These are phyloP conservation scores for Notamacropus eugenii DNA, from an alignment of 2,797 vertebrate genomes.

Conservation along the genomic window DNA sequence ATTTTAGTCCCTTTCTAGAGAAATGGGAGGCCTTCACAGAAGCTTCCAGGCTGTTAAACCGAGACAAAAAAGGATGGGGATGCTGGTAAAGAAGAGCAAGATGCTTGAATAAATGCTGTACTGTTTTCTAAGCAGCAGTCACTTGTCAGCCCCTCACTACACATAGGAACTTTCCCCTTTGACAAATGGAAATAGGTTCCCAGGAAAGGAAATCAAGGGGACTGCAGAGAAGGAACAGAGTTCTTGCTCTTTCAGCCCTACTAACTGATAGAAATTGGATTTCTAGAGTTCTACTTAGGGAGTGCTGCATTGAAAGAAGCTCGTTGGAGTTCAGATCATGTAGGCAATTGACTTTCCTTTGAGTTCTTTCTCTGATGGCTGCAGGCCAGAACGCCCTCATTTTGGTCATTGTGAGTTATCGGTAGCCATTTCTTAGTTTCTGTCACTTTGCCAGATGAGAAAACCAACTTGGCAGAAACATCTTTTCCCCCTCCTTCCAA, in stretches of 20 bases:
- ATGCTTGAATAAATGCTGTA: neutral
- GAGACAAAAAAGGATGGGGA: neutral
- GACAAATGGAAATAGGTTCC: neutral
- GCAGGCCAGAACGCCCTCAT: neutral
- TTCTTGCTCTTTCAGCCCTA: neutral
- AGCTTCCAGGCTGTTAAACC: neutral
- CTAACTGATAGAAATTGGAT: neutral
- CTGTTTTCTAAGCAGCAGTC: neutral
- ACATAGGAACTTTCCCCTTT: neutral
- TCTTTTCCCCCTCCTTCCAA: neutral
- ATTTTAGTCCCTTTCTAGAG: neutral
- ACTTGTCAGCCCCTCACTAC: constrained; percentile 1
- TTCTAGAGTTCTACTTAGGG: neutral
- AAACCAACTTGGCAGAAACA: neutral
- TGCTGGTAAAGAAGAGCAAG: neutral
- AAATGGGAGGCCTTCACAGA: neutral
- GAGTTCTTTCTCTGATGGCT: neutral
- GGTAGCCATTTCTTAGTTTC: neutral
- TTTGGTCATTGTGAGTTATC: neutral
- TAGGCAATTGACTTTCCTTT: neutral
- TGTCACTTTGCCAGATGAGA: neutral
- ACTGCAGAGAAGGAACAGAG: neutral
- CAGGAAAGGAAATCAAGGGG: neutral
- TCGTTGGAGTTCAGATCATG: neutral
- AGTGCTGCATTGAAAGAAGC: neutral